These are phyloP conservation scores for Linnaemya vulpina DNA, from an alignment of 2,888 invertebrate genomes.

Conservation along the genomic window DNA sequence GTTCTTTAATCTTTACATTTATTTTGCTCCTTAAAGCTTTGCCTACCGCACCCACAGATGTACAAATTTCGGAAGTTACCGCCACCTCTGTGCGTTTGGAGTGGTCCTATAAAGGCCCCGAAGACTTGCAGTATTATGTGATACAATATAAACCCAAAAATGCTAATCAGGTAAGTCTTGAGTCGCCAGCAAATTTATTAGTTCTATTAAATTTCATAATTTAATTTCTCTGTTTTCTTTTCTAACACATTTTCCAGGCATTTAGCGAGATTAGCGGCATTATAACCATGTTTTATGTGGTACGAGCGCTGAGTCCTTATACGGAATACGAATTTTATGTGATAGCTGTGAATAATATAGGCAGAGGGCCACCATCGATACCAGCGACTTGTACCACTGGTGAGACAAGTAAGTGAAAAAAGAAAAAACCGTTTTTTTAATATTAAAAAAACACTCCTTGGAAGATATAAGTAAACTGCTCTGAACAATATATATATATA, in stretches of 20 bases:
- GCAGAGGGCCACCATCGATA: constrained; percentile 93
- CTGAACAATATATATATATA: no score
- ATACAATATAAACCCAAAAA: constrained; percentile 98
- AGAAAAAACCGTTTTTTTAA: neutral
- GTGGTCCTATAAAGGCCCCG: constrained; percentile 95
- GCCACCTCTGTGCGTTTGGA: constrained; percentile 95
- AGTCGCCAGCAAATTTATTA: no score
- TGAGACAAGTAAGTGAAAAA: constrained; percentile 92
- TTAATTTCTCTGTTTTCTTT: neutral
- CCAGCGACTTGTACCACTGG: constrained; percentile 97
- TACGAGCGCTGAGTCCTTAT: constrained; percentile 94
- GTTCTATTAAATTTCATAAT: no score
- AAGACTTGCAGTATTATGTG: constrained; percentile 97
- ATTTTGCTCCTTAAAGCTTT: constrained; percentile 86
- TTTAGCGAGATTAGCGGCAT: constrained; percentile 97
- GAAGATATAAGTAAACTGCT: no score
- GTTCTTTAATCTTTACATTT: neutral
- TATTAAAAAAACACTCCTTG: no score
- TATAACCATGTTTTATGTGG: constrained; percentile 95
- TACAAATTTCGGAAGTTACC: constrained; percentile 95
- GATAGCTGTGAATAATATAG: constrained; percentile 96
- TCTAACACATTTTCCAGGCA: constrained; percentile 84
- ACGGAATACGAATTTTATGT: constrained; percentile 98
- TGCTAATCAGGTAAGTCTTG: constrained; percentile 89
- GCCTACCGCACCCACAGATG: constrained; percentile 94